Conservation (phyloP, 2,113 vertebrate genomes). For the Neolamprologus ventralis region DNA sequence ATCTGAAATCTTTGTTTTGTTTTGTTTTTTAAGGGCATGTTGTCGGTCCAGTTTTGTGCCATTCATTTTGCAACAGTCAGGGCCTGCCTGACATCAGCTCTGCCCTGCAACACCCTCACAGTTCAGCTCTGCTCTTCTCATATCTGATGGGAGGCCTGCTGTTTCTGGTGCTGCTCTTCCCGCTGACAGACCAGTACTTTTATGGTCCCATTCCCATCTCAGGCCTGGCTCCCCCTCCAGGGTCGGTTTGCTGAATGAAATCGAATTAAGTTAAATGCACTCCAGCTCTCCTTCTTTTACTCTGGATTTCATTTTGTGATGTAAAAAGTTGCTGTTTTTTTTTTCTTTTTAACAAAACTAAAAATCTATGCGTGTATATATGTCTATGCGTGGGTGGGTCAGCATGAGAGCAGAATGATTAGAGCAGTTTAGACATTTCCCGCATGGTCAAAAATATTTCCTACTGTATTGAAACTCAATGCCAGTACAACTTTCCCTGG, state of each 20-base stretch:
- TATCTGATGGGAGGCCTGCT: conserved; percentile 20
- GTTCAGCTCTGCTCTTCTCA: neutral
- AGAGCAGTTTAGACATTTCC: conserved; percentile 50
- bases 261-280: neutral
- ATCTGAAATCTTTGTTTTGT: neutral
- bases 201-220: conserved; percentile 71
- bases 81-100: conserved; percentile 72
- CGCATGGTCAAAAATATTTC: conserved; percentile 51
- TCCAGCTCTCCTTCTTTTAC: neutral
- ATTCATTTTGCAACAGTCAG: conserved; percentile 79
- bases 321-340: neutral
- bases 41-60: conserved; percentile 74
- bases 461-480: conserved; percentile 52
- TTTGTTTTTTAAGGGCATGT: conserved; percentile 63
- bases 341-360: neutral
- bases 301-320: neutral
- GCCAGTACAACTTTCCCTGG: conserved; percentile 22
- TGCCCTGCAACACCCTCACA: conserved; percentile 45
- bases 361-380: neutral
- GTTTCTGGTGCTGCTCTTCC: conserved; percentile 54
- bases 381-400: neutral
- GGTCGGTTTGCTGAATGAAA: conserved; percentile 37
- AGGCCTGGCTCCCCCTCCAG: conserved; percentile 24
- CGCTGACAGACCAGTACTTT: conserved; percentile 71
- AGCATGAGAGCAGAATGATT: neutral